Evolutionary conservation across 2,113 vertebrate species (phyloP).

Genomic region (Gallinago media): DNA sequence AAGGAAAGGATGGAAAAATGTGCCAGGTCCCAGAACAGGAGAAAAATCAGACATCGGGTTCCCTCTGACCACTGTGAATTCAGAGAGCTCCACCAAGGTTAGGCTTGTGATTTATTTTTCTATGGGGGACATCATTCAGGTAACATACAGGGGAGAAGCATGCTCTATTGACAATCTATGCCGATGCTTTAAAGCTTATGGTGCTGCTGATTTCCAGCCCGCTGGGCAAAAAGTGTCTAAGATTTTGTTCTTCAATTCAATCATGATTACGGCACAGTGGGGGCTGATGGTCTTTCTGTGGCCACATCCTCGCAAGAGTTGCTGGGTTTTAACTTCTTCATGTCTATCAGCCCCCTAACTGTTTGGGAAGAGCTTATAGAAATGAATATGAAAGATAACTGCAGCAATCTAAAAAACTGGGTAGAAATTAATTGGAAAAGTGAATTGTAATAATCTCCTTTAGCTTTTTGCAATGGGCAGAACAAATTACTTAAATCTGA

Average conservation of each 20-base stretch:
- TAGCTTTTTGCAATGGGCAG: neutral
- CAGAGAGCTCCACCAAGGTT: neutral
- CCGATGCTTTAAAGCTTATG: neutral
- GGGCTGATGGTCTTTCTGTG: neutral
- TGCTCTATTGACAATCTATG: neutral
- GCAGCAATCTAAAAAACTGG: neutral
- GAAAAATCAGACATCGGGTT: neutral
- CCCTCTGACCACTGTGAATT: neutral
- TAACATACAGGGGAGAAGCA: neutral
- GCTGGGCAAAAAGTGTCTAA: neutral
- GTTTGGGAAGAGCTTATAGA: neutral
- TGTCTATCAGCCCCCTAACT: neutral
- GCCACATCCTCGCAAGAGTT: neutral
- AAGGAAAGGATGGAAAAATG: neutral
- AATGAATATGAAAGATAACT: neutral
- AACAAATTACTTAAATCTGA: neutral
- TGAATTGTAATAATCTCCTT: neutral
- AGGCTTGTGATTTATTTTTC: neutral
- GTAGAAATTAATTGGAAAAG: constrained; percentile 1
- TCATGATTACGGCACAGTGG: neutral
- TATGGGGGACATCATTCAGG: neutral
- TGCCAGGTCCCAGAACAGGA: neutral
- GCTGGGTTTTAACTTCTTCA: neutral
- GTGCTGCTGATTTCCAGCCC: neutral
- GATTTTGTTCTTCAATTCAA: neutral